Evolutionary conservation across 2,113 vertebrate genomes (phyloP), one percentile per base, ranked within the genome.

Genomic region (Speoplatyrhinus poulsoni): DNA sequence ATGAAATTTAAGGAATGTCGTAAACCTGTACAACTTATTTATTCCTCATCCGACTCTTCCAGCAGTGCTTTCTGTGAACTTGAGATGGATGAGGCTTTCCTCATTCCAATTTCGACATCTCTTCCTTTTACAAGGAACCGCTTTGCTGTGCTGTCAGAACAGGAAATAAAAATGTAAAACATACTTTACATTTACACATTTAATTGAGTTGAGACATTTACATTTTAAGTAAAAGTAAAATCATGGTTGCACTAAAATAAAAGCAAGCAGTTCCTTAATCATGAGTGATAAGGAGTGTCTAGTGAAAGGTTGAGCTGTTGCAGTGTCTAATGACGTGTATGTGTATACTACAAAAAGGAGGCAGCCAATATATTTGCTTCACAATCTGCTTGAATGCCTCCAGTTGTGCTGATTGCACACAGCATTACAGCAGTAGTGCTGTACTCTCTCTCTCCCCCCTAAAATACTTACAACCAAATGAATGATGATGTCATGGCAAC

Each of bases 21-120:
- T 33, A 11, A 59, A 59, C 1, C 6, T 19, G 11, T n/a, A 59
- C 0, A 2, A n/a, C 32, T 9, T 1, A 26, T 53, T 83, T 83
- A 92, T 13, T 94, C 93, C 79, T 93, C 92, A n/a, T 94, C 93
- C 0, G 92, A 92, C 13, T 89, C 89, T 52, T 90, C 86, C 0
- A 94, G 92, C 75, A 94, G 79, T 67, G 90, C 89, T 73, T 93
- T 93, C 55, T 93, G 86, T 8, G 90, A 87, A 60, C 53, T 85
- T 2, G 65, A 48, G 6, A 77, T 73, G 1, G 60, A 57, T 0
- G 73, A 73, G 13, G 80, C 86, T 1, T 80, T 89, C 60, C 82
- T 78, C 76, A 92, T 87, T 64, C 89, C 75, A 1, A 94, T 85
- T 77, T 94, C 92, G 0, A 90, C 71, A 61, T 90, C 82, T 1